Base-by-base conservation (phyloP, 2,797 vertebrate species). In the Scyliorhinus canicula region DNA sequence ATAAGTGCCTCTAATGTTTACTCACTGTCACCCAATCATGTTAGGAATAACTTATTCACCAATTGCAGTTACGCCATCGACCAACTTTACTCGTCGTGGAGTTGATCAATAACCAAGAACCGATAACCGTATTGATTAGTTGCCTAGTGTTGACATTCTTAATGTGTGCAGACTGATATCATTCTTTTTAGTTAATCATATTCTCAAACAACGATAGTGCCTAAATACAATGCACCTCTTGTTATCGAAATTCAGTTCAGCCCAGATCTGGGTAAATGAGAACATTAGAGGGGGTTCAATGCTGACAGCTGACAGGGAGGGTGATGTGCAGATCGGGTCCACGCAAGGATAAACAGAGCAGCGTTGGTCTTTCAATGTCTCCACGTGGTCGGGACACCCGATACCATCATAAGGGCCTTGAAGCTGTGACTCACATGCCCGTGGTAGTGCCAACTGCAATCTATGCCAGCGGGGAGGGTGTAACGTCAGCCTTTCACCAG, bases 91-190 rank as follows among this genome's bases (percentile, higher is more conserved):
- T 94, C 28, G 67, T 94, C 28, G 67, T 55, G 26, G 31, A 71
- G 44, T 94, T 94, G 65, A 94, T 94, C 47, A 94, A 94, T 50
- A 94, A 69, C 91, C 26, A 50, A 26, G 91, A 50, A 31, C 47
- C 65, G 93, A 94, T 94, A 94, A 71, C 63, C 24, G 35, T 74
- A 69, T 94, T 50, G 93, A 94, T 74, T 74, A 74, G 91, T 28
- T 12, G 26, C 74, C 31, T 5, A 35, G 44, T 52, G 63, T 93
- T 71, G 93, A 55, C 93, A n/a, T 74, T 94, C 93, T 47, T 16
- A 35, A 94, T 94, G 28, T 74, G n/a, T 94, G 65, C 31, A 31
- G 5, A 50, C 44, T 93, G 65, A 50, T 93, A 35, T 52, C 11
- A 8, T 40, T 71, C 14, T 21, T 69, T 31, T 71, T 35, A 11